A percentile compares a stretch with the other conserved stretches of the same genome.
Conservation (phyloP, 2,797 vertebrate genomes). For the Peromyscus attwateri region DNA sequence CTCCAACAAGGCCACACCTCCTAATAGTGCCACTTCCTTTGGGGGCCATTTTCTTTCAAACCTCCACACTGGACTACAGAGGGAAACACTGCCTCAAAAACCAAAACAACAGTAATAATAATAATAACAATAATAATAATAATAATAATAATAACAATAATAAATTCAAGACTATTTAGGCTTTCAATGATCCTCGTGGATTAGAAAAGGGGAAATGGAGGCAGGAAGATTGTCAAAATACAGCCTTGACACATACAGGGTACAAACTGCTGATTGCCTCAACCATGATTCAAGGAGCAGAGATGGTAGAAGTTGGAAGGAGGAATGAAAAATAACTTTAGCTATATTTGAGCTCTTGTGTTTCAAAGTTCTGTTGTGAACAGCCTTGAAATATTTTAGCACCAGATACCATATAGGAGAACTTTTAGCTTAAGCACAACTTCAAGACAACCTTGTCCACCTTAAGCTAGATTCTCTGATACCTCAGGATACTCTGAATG, state of each 20-base stretch:
- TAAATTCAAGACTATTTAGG: not conserved
- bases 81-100: not conserved
- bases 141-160: no score
- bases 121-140: not conserved
- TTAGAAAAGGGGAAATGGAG: not conserved
- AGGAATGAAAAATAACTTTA: not conserved
- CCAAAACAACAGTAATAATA: not conserved
- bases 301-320: not conserved
- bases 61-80: no score
- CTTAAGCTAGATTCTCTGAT: conserved; percentile 20
- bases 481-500: not conserved
- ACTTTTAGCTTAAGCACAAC: not conserved
- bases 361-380: not conserved
- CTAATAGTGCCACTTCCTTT: no score
- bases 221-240: not conserved
- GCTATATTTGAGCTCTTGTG: not conserved
- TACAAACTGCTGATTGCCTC: not conserved
- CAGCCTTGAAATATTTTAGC: conserved; percentile 20
- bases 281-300: not conserved
- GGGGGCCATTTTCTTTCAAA: no score
- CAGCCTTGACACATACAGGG: not conserved
- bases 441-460: not conserved
- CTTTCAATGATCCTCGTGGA: not conserved
- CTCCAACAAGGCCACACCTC: no score
- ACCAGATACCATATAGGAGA: not conserved